Percentiles rank a stretch among this genome's conserved stretches.
These are phyloP conservation scores for Eurois occulta DNA, from an alignment of 2,888 invertebrate genomes.

Conservation along the genomic window DNA sequence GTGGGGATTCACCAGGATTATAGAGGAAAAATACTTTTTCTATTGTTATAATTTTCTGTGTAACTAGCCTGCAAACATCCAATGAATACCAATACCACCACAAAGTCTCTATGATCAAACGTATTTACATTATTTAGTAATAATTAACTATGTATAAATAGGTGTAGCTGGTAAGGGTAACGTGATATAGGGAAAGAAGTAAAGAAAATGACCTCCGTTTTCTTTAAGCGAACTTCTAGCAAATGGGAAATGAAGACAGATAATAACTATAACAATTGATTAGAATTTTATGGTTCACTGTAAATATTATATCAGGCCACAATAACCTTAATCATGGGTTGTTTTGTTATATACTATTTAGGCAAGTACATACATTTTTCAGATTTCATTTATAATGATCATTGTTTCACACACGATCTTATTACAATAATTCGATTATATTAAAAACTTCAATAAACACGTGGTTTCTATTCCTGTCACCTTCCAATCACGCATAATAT, in stretches of 20 bases:
- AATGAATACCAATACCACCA: neutral
- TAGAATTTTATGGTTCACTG: neutral
- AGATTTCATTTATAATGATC: conserved; percentile 2
- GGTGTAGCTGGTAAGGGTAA: neutral
- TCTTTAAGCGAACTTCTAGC: neutral
- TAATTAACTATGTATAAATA: neutral
- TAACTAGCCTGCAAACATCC: neutral
- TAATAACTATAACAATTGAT: neutral
- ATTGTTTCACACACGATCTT: conserved; percentile 23
- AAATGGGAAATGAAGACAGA: neutral
- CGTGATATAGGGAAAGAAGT: neutral
- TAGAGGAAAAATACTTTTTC: conserved; percentile 26
- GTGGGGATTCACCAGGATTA: conserved; percentile 20
- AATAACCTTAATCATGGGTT: neutral
- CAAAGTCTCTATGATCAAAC: neutral
- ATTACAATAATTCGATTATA: conserved; percentile 27
- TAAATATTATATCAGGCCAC: neutral
- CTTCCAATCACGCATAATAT: conserved; percentile 41
- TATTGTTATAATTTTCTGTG: conserved; percentile 2
- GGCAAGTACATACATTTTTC: neutral
- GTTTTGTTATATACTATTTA: neutral
- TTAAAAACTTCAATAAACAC: conserved; percentile 44
- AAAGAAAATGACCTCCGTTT: neutral
- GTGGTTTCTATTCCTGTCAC: conserved; percentile 52
- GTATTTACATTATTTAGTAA: neutral